Evolutionary conservation across 2,797 vertebrate species (phyloP).

Genomic region (Rallus crepitans): DNA sequence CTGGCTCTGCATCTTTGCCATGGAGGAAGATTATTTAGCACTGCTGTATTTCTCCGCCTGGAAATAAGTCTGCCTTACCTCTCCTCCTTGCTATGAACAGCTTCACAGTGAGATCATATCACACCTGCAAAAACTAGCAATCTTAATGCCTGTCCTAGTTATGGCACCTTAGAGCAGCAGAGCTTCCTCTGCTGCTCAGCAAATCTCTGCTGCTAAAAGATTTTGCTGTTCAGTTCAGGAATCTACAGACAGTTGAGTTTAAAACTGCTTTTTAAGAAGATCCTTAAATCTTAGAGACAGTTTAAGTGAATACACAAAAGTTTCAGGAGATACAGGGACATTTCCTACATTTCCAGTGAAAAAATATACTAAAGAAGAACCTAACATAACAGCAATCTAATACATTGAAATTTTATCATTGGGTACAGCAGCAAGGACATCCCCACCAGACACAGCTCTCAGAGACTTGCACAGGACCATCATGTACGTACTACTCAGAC

Average conservation of each 20-base stretch:
- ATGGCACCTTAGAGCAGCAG: neutral
- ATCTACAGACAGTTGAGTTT: neutral
- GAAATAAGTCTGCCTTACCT: neutral
- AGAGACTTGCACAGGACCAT: neutral
- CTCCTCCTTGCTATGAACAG: neutral
- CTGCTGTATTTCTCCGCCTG: neutral
- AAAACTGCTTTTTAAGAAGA: neutral
- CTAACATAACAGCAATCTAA: neutral
- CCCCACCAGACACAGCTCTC: neutral
- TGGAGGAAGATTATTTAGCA: neutral
- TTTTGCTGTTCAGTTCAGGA: neutral
- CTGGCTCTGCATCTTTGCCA: neutral
- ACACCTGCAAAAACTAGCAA: neutral
- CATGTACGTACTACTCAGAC: neutral
- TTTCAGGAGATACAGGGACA: neutral
- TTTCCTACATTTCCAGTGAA: neutral
- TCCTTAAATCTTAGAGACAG: neutral
- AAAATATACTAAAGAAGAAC: neutral
- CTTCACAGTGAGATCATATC: neutral
- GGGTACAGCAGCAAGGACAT: neutral
- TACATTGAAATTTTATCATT: neutral
- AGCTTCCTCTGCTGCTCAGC: neutral
- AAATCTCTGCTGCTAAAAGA: neutral
- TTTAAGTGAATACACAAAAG: neutral
- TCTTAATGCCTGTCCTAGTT: neutral